phyloP scores from a whole-genome alignment of 2,797 vertebrate species.

The Tarsius wallacei region DNA sequence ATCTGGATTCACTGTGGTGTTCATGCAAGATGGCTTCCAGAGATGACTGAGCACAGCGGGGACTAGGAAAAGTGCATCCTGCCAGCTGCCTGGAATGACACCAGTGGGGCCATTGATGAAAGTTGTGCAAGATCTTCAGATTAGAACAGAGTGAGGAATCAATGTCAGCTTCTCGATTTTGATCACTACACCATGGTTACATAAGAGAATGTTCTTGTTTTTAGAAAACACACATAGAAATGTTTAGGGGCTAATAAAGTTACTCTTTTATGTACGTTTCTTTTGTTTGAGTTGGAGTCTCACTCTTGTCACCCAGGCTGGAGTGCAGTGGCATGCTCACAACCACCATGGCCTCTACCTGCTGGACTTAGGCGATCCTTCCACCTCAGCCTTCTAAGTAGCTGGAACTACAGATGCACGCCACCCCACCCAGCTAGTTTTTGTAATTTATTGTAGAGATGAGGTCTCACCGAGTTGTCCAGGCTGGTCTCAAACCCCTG shows the following conservation, averaged over 20 bases:
- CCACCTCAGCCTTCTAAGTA: too few relatives aligned
- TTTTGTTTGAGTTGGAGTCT: too few relatives aligned
- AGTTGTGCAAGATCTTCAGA: neutral
- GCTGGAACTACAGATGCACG: too few relatives aligned
- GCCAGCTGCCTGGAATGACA: neutral
- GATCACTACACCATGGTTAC: neutral
- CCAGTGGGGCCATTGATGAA: neutral
- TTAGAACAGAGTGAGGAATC: neutral
- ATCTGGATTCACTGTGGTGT: neutral
- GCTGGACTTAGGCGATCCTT: too few relatives aligned
- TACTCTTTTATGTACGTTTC: neutral
- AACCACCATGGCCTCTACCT: too few relatives aligned
- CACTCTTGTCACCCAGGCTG: too few relatives aligned
- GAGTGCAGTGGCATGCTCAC: too few relatives aligned
- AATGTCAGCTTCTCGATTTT: conserved; percentile 23
- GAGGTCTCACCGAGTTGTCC: too few relatives aligned
- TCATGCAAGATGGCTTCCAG: neutral
- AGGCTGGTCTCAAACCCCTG: too few relatives aligned
- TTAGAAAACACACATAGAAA: neutral
- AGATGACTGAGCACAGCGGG: neutral
- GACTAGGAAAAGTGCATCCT: too few relatives aligned
- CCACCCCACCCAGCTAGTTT: too few relatives aligned
- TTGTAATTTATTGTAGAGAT: too few relatives aligned
- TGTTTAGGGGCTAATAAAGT: neutral
- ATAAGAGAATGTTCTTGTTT: neutral